Evolutionary conservation across 2,888 invertebrate species (phyloP).

Genomic region (Noctua pronuba): DNA sequence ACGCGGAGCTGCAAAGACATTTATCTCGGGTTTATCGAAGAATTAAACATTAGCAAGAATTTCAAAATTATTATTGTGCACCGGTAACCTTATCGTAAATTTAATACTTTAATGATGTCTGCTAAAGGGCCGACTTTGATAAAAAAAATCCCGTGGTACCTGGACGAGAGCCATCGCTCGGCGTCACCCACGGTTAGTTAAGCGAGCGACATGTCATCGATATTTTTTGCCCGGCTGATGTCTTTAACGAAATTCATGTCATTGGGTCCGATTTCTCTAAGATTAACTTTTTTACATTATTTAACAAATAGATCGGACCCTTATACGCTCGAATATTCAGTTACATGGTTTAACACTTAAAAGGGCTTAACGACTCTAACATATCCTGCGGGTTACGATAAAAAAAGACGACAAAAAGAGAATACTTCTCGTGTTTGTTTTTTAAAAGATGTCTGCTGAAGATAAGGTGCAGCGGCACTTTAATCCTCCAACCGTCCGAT

Average conservation of each 20-base stretch:
- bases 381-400: slow-evolving; percentile 91
- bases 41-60: slow-evolving; percentile 68
- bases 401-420: slow-evolving; percentile 89
- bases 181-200: slow-evolving; percentile 82
- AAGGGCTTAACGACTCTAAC: slow-evolving; percentile 91
- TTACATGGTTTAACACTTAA: slow-evolving; percentile 91
- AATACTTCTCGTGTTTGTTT: slow-evolving; percentile 89
- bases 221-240: slow-evolving; percentile 88
- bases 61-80: slow-evolving; percentile 75
- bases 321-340: slow-evolving; percentile 90
- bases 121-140: slow-evolving; percentile 80
- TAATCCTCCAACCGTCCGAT: slow-evolving; percentile 89
- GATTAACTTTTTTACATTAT: slow-evolving; percentile 89
- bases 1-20: slow-evolving; percentile 31
- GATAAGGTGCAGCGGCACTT: slow-evolving; percentile 90
- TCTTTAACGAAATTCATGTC: slow-evolving; percentile 90
- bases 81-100: slow-evolving; percentile 84
- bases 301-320: slow-evolving; percentile 90
- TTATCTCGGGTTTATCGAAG: slow-evolving; percentile 46
- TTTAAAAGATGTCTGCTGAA: slow-evolving; percentile 90
- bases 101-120: slow-evolving; percentile 88
- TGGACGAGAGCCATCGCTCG: slow-evolving; percentile 78
- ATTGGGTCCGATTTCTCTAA: slow-evolving; percentile 89
- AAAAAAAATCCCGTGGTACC: slow-evolving; percentile 82
- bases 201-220: slow-evolving; percentile 85